phyloP scores from a whole-genome alignment of 2,888 invertebrate species.

The Selenia dentaria region DNA sequence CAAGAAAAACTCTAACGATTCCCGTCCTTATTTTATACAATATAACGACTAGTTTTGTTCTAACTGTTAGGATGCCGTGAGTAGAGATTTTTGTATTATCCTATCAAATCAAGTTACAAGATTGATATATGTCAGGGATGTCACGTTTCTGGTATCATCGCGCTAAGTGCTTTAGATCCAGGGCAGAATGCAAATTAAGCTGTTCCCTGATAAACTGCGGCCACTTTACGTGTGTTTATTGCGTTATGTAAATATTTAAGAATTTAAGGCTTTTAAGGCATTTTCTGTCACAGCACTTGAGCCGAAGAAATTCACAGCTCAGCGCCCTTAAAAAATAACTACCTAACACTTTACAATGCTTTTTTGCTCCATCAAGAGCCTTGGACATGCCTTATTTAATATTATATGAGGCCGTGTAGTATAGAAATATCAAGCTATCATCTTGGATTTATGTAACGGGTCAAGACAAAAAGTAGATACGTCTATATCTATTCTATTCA shows the following conservation, averaged over 20 bases:
- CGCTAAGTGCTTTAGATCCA: constrained; percentile 65
- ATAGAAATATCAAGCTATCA: no score
- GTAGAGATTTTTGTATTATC: constrained; percentile 20
- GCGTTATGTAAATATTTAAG: constrained; percentile 38
- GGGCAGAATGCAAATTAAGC: constrained; percentile 63
- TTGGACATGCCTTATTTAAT: no score
- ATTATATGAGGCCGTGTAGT: no score
- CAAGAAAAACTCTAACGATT: neutral
- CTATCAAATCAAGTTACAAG: constrained; percentile 56
- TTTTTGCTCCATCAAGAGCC: no score
- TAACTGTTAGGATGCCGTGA: constrained; percentile 4
- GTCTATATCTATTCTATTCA: no score
- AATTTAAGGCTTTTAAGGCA: neutral
- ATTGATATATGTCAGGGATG: constrained; percentile 63
- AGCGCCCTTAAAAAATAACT: no score
- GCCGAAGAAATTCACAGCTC: no score
- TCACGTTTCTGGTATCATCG: constrained; percentile 56
- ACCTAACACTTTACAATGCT: no score
- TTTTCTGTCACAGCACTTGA: no score
- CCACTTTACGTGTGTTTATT: constrained; percentile 52
- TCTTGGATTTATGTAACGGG: no score
- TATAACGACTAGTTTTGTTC: constrained; percentile 3
- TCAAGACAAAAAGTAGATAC: no score
- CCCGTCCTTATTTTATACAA: constrained; percentile 8
- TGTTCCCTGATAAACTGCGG: constrained; percentile 39